phyloP scores from a whole-genome alignment of 2,888 invertebrate genomes.

The Meghimatium bilineatum region DNA sequence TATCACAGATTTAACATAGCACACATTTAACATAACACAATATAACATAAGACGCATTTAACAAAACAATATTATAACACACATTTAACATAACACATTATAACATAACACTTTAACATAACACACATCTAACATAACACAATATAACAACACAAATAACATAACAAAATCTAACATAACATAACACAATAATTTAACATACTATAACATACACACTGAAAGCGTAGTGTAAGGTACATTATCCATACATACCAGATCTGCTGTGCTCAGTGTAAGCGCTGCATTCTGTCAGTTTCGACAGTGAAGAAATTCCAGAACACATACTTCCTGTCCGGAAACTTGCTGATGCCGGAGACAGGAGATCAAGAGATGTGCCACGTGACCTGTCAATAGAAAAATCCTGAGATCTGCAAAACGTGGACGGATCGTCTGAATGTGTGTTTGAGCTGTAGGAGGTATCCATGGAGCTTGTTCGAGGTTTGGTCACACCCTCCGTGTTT shows the following conservation, averaged over 20 bases:
- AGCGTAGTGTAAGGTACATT: neutral
- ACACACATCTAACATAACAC: too few species aligned
- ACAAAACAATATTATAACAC: too few species aligned
- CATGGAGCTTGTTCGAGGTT: slow-evolving; percentile 21
- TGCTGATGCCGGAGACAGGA: slow-evolving; percentile 43
- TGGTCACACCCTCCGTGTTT: neutral
- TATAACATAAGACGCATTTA: too few species aligned
- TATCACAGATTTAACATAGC: too few species aligned
- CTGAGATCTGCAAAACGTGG: slow-evolving; percentile 34
- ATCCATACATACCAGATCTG: slow-evolving; percentile 33
- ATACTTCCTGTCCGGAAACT: slow-evolving; percentile 41
- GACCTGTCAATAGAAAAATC: slow-evolving; percentile 39
- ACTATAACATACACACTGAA: too few species aligned
- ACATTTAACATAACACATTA: too few species aligned
- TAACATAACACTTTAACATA: too few species aligned
- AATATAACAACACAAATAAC: too few species aligned
- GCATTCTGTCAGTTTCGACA: slow-evolving; percentile 39
- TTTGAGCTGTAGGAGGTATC: slow-evolving; percentile 41
- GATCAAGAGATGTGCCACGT: slow-evolving; percentile 34
- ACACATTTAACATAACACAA: too few species aligned
- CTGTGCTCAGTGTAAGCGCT: slow-evolving; percentile 49
- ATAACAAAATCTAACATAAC: too few species aligned
- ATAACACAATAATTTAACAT: too few species aligned
- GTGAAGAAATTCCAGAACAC: slow-evolving; percentile 40
- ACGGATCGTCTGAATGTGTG: slow-evolving; percentile 37